Conservation (phyloP, 2,888 invertebrate species). For the Tenthredo amoena region DNA sequence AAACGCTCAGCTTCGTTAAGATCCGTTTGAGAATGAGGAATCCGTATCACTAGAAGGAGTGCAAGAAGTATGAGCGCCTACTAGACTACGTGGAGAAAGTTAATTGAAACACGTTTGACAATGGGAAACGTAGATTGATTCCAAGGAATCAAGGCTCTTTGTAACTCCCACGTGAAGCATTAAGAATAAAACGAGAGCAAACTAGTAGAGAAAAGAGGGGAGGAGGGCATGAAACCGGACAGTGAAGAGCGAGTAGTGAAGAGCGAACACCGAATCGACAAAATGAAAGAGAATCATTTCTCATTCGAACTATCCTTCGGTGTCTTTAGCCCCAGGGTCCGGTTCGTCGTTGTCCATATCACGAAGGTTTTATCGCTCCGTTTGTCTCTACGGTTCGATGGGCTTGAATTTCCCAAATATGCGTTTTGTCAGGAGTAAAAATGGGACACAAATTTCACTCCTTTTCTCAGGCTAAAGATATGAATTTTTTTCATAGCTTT, state of each 20-base stretch:
- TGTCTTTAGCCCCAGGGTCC: conserved; percentile 2
- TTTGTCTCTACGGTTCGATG: conserved; percentile 9
- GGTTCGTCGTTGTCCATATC: not conserved
- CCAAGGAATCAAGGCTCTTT: conserved; percentile 49
- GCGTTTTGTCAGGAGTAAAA: not conserved
- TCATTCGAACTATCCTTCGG: conserved; percentile 7
- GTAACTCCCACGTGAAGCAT: conserved; percentile 51
- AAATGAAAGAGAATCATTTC: conserved; percentile 26
- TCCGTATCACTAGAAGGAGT: conserved; percentile 10
- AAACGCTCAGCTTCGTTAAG: not conserved
- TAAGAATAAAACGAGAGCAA: conserved; percentile 30
- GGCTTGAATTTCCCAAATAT: not conserved
- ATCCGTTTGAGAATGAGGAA: conserved; percentile 28
- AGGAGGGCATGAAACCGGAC: not conserved
- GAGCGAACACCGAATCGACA: not conserved
- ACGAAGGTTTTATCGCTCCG: conserved; percentile 15
- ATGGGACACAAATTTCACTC: not conserved
- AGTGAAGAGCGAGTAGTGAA: not conserved
- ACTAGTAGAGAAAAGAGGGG: not conserved
- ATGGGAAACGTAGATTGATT: conserved; percentile 53
- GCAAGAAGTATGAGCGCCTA: not conserved
- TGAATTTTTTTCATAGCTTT: not conserved
- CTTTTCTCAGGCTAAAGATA: not conserved
- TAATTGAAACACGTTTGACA: conserved; percentile 54
- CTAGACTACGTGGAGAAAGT: conserved; percentile 22